Base-by-base conservation (phyloP, 2,888 invertebrate species). In the Selenia dentaria region DNA sequence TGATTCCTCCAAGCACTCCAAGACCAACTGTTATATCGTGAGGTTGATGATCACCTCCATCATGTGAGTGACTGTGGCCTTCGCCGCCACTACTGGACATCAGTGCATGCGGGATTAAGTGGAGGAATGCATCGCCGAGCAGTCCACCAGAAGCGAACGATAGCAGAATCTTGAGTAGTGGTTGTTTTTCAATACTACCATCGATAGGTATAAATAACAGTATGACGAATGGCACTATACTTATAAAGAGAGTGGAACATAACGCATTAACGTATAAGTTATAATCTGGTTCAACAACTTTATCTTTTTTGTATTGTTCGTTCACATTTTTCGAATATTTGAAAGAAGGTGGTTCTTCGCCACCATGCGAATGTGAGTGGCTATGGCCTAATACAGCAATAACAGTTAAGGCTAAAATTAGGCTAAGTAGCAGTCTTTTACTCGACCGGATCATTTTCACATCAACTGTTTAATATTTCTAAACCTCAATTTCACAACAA, bases 91-190 rank as follows among this genome's bases (percentile, higher is more conserved):
- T 58, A 45, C 62, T 66, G 1, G 84, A 74, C 43, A 74, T 70
- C 16, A 95, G 92, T 32, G 99, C 98, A 83, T 99, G 99, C 0
- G 99, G 99, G 72, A 99, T 99, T 54, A 99, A 91, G 88, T 99
- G 99, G 3, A 99, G 92, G 82, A 99, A 99, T 0, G 99, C 99
- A 91, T 99, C 99, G 4, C 99, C 99, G 0, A 99, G 92, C 8
- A 99, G 92, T 31, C 99, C 98, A 28, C 98, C 98, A 1, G 98
- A 97, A 0, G 98, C 98, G 84, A 98, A 98, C 9, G 97, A 97
- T 31, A 98, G 83, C 33, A 98, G 91, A 48, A 99, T 93, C 87
- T 99, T 99, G 4, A 99, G 88, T 25, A 97, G 87, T 0, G 97
- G 96, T 77, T 96, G 94, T 77, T 96, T 95, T 67, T 96, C 95